Base-by-base conservation (phyloP, 1,140 invertebrate genomes). In the Drosophila burlai region DNA sequence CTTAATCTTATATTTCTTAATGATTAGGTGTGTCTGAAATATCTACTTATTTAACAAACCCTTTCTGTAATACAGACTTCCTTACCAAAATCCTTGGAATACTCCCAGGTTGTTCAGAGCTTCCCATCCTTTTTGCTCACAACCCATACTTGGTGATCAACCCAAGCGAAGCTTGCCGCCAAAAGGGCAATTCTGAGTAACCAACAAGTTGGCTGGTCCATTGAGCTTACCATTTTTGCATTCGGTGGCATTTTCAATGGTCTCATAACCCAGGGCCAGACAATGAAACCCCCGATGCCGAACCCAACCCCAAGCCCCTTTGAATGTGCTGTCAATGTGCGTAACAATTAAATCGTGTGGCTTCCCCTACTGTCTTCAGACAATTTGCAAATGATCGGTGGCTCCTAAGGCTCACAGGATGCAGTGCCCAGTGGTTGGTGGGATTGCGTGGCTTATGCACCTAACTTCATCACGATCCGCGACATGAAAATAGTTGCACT, bases 261-360 rank as follows among this genome's bases (percentile, higher is more conserved):
- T 75, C 72, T 74, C 69, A 75, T 74, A 75, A 74, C 71, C 72
- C 71, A 38, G 68, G 71, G 24, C 38, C 67, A 73, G 71, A 75
- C 72, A 75, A 75, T 75, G 71, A 63, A 66, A 29, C 21, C 50
- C 49, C 18, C 11, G 7, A 18, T 7, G 2, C 64, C 40, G 24
- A 26, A 8, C 11, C 21, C 50, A 9, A 11, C 2, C n/a, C 13
- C 6, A 0, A 38, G 16, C 59, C 43, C 43, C 18, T 10, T 38
- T 52, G 29, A 55, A 38, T 45, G 42, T 71, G 72, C 80, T 82
- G 85, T 90, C 81, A 85, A 85, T 91, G 87, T 91, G 87, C 87
- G 87, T 91, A 91, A 91, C 87, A 91, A 91, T 91, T 91, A 91
- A 91, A 91, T 91, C 87, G 87, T 91, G 87, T 91, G 67, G 87